Base-by-base conservation (phyloP, 2,797 vertebrate genomes). In the Pangasius mekongensis region DNA sequence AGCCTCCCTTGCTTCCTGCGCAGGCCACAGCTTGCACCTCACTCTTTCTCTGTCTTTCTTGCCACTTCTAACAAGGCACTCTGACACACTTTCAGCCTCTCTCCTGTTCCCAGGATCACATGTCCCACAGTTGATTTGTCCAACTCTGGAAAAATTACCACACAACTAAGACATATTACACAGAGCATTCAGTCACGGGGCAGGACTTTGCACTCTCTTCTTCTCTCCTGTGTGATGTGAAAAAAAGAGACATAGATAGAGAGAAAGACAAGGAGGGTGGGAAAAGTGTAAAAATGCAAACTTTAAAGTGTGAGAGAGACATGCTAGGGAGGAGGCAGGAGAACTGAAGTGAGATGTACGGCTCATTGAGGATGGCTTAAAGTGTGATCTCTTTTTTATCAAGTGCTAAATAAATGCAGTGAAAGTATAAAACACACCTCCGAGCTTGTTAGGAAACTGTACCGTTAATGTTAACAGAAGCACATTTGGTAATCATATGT, bases 51-150 rank as follows among this genome's bases (percentile, higher is more conserved):
- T 89, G 58, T 89, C 84, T 74, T 60, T 80, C 85, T 87, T 69
- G 49, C 36, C 36, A 43, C 69, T 80, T 87, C 33, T 43, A 49
- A 74, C 54, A 88, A 69, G 64, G 18, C 87, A 88, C 58, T 64
- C 24, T 89, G 66, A 84, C 69, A 85, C 88, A 87, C 84, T 92
- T 56, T 80, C 14, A 77, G 67, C 43, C 76, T 85, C 43, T 49
- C 83, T 74, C 54, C 78, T 84, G 91, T 96, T 95, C 94, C 93
- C 94, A 95, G 90, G 92, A 95, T 93, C 91, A 87, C 88, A 90
- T 92, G 88, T 91, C 52, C n/a, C 7, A 36, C 52, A 81, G 89
- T 73, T 84, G 87, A 91, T 87, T 87, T 36, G 56, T 80, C 49
- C n/a, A 86, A 88, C 52, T 73, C 33, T 27, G 49, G 36, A 77